A percentile compares a stretch with the other conserved stretches of the same genome.
Conservation (phyloP, 2,797 vertebrate species). For the Jordanella pulchra region DNA sequence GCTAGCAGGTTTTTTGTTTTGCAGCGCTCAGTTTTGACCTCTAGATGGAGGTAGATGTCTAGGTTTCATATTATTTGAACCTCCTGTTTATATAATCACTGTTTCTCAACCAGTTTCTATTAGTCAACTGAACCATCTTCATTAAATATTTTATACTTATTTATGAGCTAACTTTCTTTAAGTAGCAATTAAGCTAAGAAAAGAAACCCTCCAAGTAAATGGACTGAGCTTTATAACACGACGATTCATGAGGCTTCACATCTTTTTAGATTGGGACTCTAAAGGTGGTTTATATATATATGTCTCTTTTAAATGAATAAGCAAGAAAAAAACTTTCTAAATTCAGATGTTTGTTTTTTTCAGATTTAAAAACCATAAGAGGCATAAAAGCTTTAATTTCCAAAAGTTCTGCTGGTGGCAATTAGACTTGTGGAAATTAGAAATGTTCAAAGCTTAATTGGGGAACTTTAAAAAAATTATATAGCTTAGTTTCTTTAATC, state of each 20-base stretch:
- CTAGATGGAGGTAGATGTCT: constrained; percentile 7
- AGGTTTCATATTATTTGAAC: not conserved
- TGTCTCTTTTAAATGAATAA: not conserved
- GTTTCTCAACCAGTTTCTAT: not conserved
- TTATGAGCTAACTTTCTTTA: not conserved
- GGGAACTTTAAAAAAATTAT: not conserved
- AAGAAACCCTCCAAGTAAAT: not conserved
- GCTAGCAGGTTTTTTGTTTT: not conserved
- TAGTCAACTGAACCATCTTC: not conserved
- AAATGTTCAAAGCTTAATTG: not conserved
- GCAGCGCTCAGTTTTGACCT: constrained; percentile 8
- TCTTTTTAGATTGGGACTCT: not conserved
- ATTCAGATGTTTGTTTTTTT: not conserved
- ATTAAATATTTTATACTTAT: not conserved
- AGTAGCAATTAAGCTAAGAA: not conserved
- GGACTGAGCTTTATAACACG: too few species aligned
- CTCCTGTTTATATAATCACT: too few species aligned
- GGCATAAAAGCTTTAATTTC: not conserved
- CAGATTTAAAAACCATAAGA: not conserved
- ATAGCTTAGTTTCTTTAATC: not conserved
- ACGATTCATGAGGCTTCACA: not conserved
- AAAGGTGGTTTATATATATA: not conserved
- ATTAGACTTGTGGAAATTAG: not conserved
- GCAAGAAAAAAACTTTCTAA: not conserved
- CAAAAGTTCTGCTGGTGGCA: not conserved